phyloP scores from a whole-genome alignment of 2,888 invertebrate genomes.

The Phasia obesa region DNA sequence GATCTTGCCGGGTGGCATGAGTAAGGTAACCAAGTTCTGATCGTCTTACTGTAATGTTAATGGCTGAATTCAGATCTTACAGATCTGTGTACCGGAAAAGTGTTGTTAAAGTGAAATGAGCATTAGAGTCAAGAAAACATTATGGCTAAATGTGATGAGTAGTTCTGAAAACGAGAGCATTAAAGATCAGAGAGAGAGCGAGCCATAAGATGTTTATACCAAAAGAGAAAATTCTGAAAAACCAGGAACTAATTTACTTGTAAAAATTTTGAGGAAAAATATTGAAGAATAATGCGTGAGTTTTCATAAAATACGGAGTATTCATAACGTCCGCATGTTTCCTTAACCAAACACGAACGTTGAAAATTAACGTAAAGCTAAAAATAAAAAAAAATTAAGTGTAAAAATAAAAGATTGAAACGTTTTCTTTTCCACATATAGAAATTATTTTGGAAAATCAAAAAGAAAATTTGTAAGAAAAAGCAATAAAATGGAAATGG shows the following conservation, averaged over 20 bases:
- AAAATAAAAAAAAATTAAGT: neutral
- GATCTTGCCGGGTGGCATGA: slow-evolving; percentile 15
- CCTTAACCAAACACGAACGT: slow-evolving; percentile 33
- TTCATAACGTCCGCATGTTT: slow-evolving; percentile 65
- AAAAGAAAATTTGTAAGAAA: no score
- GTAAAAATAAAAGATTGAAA: neutral
- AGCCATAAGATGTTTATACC: neutral
- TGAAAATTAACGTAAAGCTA: slow-evolving; percentile 16
- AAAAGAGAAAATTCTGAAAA: slow-evolving; percentile 41
- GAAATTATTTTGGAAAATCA: no score
- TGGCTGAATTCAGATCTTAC: slow-evolving; percentile 40
- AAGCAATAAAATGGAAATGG: no score
- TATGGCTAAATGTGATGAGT: slow-evolving; percentile 39
- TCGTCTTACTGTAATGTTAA: slow-evolving; percentile 8
- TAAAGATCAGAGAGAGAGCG: neutral
- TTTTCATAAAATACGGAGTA: slow-evolving; percentile 69
- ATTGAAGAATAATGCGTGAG: slow-evolving; percentile 65
- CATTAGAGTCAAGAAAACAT: neutral
- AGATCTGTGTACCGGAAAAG: slow-evolving; percentile 12
- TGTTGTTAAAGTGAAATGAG: slow-evolving; percentile 1
- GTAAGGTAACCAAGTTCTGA: slow-evolving; percentile 5
- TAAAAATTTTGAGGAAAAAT: slow-evolving; percentile 28
- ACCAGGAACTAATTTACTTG: slow-evolving; percentile 58
- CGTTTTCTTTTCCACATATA: no score
- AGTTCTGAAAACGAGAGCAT: neutral